phyloP scores from a whole-genome alignment of 1,140 invertebrate species.

The Drosophila aff. region DNA sequence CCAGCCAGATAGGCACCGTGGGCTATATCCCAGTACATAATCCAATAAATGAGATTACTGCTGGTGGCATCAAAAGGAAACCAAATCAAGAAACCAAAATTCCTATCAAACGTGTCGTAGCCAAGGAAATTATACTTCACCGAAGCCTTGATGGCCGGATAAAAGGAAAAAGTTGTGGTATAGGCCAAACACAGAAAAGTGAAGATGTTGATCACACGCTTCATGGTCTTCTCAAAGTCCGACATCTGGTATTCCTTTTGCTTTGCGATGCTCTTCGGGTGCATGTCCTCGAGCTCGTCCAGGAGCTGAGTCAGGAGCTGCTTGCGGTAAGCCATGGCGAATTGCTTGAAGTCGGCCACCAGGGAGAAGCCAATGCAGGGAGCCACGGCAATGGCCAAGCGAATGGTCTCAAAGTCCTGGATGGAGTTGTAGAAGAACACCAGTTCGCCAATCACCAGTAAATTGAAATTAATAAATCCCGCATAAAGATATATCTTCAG shows the following conservation, averaged over 20 bases:
- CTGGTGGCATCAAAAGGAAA: slow-evolving; percentile 72
- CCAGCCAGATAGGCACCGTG: slow-evolving; percentile 77
- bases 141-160: slow-evolving; percentile 68
- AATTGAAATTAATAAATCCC: slow-evolving; percentile 76
- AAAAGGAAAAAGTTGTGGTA: slow-evolving; percentile 70
- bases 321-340: slow-evolving; percentile 51
- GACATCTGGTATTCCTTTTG: slow-evolving; percentile 58
- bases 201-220: slow-evolving; percentile 68
- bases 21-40: slow-evolving; percentile 71
- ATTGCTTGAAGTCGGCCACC: slow-evolving; percentile 75
- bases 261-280: slow-evolving; percentile 49
- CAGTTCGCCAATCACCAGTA: slow-evolving; percentile 68
- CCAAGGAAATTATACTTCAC: slow-evolving; percentile 68
- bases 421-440: slow-evolving; percentile 68
- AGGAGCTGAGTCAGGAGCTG: slow-evolving; percentile 48
- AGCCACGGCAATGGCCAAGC: slow-evolving; percentile 74
- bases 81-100: slow-evolving; percentile 78
- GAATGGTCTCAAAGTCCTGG: slow-evolving; percentile 64
- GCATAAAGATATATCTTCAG: slow-evolving; percentile 64
- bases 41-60: slow-evolving; percentile 65
- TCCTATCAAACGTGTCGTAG: slow-evolving; percentile 68
- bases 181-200: slow-evolving; percentile 69
- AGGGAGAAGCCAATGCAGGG: slow-evolving; percentile 80
- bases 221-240: slow-evolving; percentile 64
- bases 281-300: slow-evolving; percentile 71